These are phyloP conservation scores for Brachionus asplanchnoidis DNA, from an alignment of 1,140 invertebrate species.

Conservation along the genomic window DNA sequence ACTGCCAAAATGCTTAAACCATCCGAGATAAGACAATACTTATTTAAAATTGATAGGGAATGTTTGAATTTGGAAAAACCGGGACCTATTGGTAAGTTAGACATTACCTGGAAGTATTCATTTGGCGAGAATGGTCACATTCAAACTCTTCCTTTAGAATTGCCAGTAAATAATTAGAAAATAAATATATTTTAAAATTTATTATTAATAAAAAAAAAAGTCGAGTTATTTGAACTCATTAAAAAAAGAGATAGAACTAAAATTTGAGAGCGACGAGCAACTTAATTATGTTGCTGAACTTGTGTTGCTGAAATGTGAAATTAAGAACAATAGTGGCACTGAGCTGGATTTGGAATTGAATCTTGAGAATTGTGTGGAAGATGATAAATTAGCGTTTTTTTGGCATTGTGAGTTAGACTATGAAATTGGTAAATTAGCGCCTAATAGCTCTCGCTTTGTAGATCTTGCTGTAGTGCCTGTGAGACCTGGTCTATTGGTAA, in stretches of 20 bases:
- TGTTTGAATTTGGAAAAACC: background rate
- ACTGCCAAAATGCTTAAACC: background rate
- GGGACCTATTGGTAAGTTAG: background rate
- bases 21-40: constrained; percentile 9
- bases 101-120: constrained; percentile 22
- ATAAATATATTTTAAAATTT: background rate
- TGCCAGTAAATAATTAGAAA: background rate
- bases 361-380: background rate
- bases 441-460: background rate
- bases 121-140: constrained; percentile 35
- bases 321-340: background rate
- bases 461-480: background rate
- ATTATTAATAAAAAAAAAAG: background rate
- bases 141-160: constrained; percentile 6
- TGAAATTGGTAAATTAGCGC: background rate
- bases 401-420: background rate
- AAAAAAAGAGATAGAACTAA: background rate
- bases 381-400: background rate
- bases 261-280: background rate
- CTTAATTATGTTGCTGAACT: background rate
- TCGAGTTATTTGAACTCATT: background rate
- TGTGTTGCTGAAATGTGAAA: background rate
- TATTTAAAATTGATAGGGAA: background rate
- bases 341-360: constrained; percentile 22
- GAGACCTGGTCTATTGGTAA: background rate